Evolutionary conservation across 2,888 invertebrate genomes (phyloP).

Genomic region (Coremacera marginata): DNA sequence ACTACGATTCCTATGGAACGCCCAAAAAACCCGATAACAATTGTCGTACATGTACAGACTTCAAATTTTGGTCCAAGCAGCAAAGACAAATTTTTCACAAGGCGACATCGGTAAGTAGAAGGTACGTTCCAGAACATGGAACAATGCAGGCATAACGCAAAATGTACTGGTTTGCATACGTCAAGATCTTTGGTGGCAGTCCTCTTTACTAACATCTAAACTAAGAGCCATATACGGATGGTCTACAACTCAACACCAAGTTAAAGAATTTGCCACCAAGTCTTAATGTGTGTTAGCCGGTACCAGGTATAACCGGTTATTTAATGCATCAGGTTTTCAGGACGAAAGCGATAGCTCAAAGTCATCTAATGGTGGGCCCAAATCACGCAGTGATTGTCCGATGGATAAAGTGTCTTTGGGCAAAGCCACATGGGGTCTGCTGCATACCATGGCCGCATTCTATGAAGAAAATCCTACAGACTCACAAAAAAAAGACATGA

Average conservation of each 20-base stretch:
- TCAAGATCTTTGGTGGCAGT: not conserved
- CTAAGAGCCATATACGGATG: too few relatives aligned
- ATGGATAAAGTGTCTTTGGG: constrained; percentile 83
- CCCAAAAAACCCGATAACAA: constrained; percentile 67
- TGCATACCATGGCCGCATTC: constrained; percentile 97
- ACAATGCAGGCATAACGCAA: not conserved
- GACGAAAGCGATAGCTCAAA: constrained; percentile 50
- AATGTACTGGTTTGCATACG: not conserved
- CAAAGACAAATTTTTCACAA: constrained; percentile 71
- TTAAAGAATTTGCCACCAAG: not conserved
- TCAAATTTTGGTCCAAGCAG: constrained; percentile 78
- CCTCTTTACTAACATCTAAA: too few relatives aligned
- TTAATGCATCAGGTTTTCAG: constrained; percentile 39
- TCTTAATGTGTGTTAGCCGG: not conserved
- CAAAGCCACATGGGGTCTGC: constrained; percentile 88
- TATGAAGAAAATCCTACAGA: constrained; percentile 87
- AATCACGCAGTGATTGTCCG: constrained; percentile 75
- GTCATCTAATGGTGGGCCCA: not conserved
- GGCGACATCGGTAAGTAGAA: constrained; percentile 51
- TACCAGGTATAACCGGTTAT: not conserved
- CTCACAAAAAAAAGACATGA: constrained; percentile 81
- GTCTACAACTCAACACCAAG: not conserved
- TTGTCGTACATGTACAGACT: constrained; percentile 80
- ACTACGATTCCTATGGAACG: constrained; percentile 48
- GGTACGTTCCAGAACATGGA: constrained; percentile 35